phyloP scores from a whole-genome alignment of 2,888 invertebrate species.

The Kuschelorhynchus macadamiae region DNA sequence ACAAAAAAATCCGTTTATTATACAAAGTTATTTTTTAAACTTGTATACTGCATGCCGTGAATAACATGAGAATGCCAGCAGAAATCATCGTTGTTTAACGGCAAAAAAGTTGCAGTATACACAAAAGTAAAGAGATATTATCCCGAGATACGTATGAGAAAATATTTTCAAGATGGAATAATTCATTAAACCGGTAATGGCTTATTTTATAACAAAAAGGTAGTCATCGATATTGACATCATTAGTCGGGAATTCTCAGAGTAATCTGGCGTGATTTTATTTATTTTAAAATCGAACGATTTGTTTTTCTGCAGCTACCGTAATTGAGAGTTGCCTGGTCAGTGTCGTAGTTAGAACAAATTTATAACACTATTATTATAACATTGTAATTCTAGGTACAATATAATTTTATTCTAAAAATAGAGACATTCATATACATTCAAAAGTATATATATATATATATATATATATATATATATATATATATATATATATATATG shows the following conservation, averaged over 20 bases:
- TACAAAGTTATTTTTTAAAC: constrained; percentile 8
- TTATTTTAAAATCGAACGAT: constrained; percentile 59
- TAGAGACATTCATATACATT: no score
- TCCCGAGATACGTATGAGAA: constrained; percentile 62
- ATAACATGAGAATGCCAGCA: constrained; percentile 9
- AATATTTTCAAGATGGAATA: constrained; percentile 59
- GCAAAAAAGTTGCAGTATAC: constrained; percentile 53
- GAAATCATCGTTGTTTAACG: background rate
- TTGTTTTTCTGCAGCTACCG: constrained; percentile 58
- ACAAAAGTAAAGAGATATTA: constrained; percentile 60
- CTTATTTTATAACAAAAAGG: constrained; percentile 61
- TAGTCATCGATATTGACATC: constrained; percentile 63
- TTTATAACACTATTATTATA: no score
- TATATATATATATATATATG: no score
- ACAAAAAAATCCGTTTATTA: no score
- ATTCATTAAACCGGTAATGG: constrained; percentile 63
- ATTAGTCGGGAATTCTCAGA: constrained; percentile 60
- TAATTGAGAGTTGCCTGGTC: constrained; percentile 55
- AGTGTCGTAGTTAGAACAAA: constrained; percentile 29
- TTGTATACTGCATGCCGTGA: constrained; percentile 18
- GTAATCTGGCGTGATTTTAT: constrained; percentile 58
- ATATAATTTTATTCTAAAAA: no score
- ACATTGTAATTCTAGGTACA: no score
- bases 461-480: no score
- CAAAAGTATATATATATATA: no score